Base-by-base conservation (phyloP, 2,113 vertebrate species). In the Colossoma macropomum region DNA sequence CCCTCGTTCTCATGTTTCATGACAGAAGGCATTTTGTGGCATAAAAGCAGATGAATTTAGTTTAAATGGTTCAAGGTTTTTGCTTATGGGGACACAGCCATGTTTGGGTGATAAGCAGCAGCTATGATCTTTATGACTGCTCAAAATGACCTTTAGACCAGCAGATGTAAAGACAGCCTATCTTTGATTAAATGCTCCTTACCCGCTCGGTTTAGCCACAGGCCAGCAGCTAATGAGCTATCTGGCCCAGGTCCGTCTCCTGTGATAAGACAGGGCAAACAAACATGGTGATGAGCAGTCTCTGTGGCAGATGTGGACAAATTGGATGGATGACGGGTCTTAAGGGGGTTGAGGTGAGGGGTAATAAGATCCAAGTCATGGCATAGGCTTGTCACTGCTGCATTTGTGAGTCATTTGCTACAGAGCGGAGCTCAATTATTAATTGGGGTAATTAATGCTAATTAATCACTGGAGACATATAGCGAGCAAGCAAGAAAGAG, bases 401-500 rank as follows among this genome's bases (percentile, higher is more conserved):
- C 25, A 15, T 78, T 72, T 7, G 41, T 63, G 59, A 52, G 41
- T 32, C 21, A 30, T 63, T 69, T 8, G 59, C 66, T 30, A 34
- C 12, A 6, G 38, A 38, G 11, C 27, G 32, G 17, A 23, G 65
- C 48, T 73, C 70, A 77, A 45, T 75, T 75, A 75, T 79, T 79
- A 82, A 86, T 86, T 78, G n/a, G 17, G 30, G 45, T 60, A 21
- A 73, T 50, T 79, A 75, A 82, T 27, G 56, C n/a, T 30, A 60
- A 56, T 38, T 25, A 70, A 63, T 48, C 38, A 62, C 45, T 23
- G 16, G 21, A 28, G 75, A 62, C 25, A 38, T 65, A 73, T 60
- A 74, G 34, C 56, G 41, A 25, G 19, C 15, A 19, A 56, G 13
- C 1, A 19, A 52, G 16, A 52, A 15, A 52, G 48, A 50, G 70